Conservation (phyloP, 2,888 invertebrate species). For the Melanotus villosus region DNA sequence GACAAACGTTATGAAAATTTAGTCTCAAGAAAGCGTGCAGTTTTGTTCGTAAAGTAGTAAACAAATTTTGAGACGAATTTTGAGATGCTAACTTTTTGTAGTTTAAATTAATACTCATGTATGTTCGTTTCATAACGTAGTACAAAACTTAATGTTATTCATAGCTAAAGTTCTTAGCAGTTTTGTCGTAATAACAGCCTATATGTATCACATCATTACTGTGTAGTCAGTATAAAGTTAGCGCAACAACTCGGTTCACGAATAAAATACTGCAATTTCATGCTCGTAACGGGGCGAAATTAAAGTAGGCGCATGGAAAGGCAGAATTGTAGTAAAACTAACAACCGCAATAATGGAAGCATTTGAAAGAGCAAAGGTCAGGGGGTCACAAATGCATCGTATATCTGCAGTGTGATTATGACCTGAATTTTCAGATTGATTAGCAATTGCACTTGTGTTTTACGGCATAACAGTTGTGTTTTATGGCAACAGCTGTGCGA, state of each 20-base stretch:
- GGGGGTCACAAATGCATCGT: slow-evolving; percentile 50
- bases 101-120: neutral
- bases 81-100: too few relatives aligned
- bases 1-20: too few relatives aligned
- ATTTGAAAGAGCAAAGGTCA: slow-evolving; percentile 54
- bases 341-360: slow-evolving; percentile 35
- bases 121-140: neutral
- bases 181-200: slow-evolving; percentile 6
- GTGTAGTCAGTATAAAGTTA: slow-evolving; percentile 15
- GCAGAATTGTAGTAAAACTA: slow-evolving; percentile 35
- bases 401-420: slow-evolving; percentile 51
- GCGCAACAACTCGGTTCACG: slow-evolving; percentile 5
- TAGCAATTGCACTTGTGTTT: neutral
- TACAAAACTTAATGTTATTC: neutral
- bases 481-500: too few relatives aligned
- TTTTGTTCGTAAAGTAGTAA: neutral
- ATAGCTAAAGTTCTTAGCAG: slow-evolving; percentile 3
- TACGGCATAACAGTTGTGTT: too few relatives aligned
- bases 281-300: slow-evolving; percentile 27
- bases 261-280: slow-evolving; percentile 35
- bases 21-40: too few relatives aligned
- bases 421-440: slow-evolving; percentile 16
- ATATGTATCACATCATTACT: slow-evolving; percentile 19
- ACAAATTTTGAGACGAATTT: too few relatives aligned
- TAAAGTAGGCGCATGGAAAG: slow-evolving; percentile 34